These are phyloP conservation scores for Drosophila gaucha DNA, from an alignment of 2,888 invertebrate species.

Conservation along the genomic window DNA sequence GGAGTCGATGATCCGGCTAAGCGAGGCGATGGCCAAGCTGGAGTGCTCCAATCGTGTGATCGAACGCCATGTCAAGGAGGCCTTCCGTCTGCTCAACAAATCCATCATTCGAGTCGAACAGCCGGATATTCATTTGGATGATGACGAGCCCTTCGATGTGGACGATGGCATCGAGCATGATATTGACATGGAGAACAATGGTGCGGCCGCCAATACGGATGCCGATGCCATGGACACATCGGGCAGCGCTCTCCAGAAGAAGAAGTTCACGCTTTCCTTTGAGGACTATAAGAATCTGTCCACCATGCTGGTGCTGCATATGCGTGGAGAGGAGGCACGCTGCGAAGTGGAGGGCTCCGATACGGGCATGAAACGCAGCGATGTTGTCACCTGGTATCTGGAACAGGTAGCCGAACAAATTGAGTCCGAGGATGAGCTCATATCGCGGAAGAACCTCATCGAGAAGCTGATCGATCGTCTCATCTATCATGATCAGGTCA, in stretches of 20 bases:
- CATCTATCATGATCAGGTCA: slow-evolving; percentile 88
- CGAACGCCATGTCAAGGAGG: slow-evolving; percentile 95
- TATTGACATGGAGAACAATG: slow-evolving; percentile 85
- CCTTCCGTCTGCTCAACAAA: slow-evolving; percentile 95
- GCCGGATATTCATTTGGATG: slow-evolving; percentile 97
- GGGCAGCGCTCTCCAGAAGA: slow-evolving; percentile 86
- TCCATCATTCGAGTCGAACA: slow-evolving; percentile 99
- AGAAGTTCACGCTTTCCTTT: slow-evolving; percentile 93
- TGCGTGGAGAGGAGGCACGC: slow-evolving; percentile 93
- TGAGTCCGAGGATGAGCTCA: slow-evolving; percentile 95
- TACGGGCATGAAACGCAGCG: slow-evolving; percentile 90
- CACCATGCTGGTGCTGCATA: slow-evolving; percentile 94
- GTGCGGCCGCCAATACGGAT: slow-evolving; percentile 57
- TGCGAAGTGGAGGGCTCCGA: slow-evolving; percentile 88
- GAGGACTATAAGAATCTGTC: slow-evolving; percentile 97
- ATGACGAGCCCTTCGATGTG: slow-evolving; percentile 87
- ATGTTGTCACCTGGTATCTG: slow-evolving; percentile 97
- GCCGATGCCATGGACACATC: slow-evolving; percentile 38
- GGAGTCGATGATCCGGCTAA: slow-evolving; percentile 97
- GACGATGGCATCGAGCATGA: slow-evolving; percentile 86
- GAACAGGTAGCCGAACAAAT: slow-evolving; percentile 94
- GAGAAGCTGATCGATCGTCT: slow-evolving; percentile 97
- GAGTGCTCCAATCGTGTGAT: slow-evolving; percentile 96
- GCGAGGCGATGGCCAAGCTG: slow-evolving; percentile 98
- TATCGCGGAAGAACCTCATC: slow-evolving; percentile 94